These are phyloP conservation scores for Danio jaintianensis DNA, from an alignment of 2,797 vertebrate species.

Conservation along the genomic window DNA sequence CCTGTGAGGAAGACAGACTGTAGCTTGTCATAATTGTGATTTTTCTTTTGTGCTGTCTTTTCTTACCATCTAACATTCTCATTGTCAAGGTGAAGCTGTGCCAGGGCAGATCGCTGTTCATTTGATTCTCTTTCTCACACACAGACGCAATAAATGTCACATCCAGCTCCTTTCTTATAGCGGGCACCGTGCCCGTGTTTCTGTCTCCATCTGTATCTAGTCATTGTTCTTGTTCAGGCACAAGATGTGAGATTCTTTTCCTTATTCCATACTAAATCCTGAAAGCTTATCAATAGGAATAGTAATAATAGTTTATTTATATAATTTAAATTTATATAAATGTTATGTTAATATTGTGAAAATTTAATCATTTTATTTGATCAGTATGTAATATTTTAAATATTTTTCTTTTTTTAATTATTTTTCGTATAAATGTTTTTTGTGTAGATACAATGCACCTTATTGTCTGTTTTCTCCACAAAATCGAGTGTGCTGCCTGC, in stretches of 20 bases:
- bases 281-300: neutral
- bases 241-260: neutral
- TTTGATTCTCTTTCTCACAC: slow-evolving; percentile 3
- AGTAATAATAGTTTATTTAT: no score
- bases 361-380: neutral
- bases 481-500: neutral
- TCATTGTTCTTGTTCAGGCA: neutral
- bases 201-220: slow-evolving; percentile 20
- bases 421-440: no score
- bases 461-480: neutral
- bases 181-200: neutral
- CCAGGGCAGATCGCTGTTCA: slow-evolving; percentile 1
- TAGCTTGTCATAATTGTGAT: neutral
- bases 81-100: slow-evolving; percentile 14
- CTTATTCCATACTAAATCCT: neutral
- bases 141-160: slow-evolving; percentile 23
- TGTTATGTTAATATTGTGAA: neutral
- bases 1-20: neutral
- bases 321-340: neutral
- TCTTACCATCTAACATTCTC: neutral
- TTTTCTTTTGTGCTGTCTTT: neutral
- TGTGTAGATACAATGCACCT: no score
- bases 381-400: neutral
- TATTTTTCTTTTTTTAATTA: no score
- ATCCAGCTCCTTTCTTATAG: slow-evolving; percentile 2